Percentiles rank a stretch among this genome's conserved stretches.
These are phyloP conservation scores for Spodoptera frugiperda DNA, from an alignment of 1,140 invertebrate species.

Conservation along the genomic window DNA sequence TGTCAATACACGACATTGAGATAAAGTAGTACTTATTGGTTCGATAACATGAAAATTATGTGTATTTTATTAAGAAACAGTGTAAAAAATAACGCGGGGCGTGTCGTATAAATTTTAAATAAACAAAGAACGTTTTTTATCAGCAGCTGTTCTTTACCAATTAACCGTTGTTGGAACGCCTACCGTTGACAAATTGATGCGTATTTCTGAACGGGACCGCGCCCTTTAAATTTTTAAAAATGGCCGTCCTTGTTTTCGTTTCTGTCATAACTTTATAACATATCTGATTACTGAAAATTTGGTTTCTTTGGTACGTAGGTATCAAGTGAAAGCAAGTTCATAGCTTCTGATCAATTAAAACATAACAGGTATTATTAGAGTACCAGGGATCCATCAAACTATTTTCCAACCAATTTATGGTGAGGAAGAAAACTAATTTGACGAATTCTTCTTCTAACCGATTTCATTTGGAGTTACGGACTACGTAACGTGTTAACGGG, in stretches of 20 bases:
- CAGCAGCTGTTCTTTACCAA: slow-evolving; percentile 68
- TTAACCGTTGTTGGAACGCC: slow-evolving; percentile 72
- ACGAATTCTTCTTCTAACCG: no score
- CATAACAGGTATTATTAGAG: no score
- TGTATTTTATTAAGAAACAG: slow-evolving; percentile 30
- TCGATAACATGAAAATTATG: neutral
- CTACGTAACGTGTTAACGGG: no score
- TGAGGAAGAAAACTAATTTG: no score
- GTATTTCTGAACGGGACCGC: slow-evolving; percentile 54
- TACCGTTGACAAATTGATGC: slow-evolving; percentile 76
- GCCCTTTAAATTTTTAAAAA: slow-evolving; percentile 62
- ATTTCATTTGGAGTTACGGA: no score
- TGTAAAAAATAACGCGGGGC: slow-evolving; percentile 53
- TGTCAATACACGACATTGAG: neutral
- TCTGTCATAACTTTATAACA: neutral
- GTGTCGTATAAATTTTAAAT: slow-evolving; percentile 62
- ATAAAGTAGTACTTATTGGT: neutral
- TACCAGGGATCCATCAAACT: no score
- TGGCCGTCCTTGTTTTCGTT: slow-evolving; percentile 58
- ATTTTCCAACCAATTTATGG: no score
- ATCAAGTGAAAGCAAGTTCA: no score
- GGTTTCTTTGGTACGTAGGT: no score
- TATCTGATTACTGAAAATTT: no score
- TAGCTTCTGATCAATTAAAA: no score
- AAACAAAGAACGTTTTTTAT: slow-evolving; percentile 76